phyloP scores from a whole-genome alignment of 2,797 vertebrate genomes.

The Trichosurus vulpecula region DNA sequence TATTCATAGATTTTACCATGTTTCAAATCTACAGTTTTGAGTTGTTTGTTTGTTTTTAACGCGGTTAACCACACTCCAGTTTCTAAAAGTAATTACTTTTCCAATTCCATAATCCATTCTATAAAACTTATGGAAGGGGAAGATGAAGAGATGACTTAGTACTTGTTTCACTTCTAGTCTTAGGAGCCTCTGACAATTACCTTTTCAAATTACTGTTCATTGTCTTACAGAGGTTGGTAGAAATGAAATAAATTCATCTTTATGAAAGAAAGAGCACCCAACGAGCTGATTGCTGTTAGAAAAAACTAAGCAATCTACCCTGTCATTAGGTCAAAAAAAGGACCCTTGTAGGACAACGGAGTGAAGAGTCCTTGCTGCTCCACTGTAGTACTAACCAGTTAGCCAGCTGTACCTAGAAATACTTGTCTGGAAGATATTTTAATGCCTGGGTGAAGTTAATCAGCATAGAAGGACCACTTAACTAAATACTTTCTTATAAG shows the following conservation, averaged over 20 bases:
- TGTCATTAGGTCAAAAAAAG: conserved; percentile 53
- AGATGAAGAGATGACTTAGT: not conserved
- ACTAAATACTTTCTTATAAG: conserved; percentile 60
- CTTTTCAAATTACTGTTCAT: conserved; percentile 38
- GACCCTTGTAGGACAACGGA: conserved; percentile 46
- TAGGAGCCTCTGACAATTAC: conserved; percentile 29
- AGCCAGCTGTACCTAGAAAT: conserved; percentile 69
- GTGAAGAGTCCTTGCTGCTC: conserved; percentile 23
- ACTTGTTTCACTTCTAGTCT: not conserved
- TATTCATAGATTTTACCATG: not conserved
- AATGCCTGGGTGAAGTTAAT: conserved; percentile 69
- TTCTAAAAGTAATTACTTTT: not conserved
- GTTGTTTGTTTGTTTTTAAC: not conserved
- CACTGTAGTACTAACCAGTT: conserved; percentile 37
- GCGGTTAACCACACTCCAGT: not conserved
- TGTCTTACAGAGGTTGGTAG: conserved; percentile 31
- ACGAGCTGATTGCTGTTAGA: conserved; percentile 49
- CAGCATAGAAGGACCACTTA: conserved; percentile 71
- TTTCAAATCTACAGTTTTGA: not conserved
- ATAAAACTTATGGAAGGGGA: not conserved
- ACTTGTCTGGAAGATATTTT: conserved; percentile 66
- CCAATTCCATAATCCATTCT: not conserved
- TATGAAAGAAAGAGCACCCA: conserved; percentile 20
- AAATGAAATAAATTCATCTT: conserved; percentile 56
- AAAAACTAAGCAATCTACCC: conserved; percentile 40